phyloP scores from a whole-genome alignment of 2,888 invertebrate species.

The Lasioglossum zephyrum region DNA sequence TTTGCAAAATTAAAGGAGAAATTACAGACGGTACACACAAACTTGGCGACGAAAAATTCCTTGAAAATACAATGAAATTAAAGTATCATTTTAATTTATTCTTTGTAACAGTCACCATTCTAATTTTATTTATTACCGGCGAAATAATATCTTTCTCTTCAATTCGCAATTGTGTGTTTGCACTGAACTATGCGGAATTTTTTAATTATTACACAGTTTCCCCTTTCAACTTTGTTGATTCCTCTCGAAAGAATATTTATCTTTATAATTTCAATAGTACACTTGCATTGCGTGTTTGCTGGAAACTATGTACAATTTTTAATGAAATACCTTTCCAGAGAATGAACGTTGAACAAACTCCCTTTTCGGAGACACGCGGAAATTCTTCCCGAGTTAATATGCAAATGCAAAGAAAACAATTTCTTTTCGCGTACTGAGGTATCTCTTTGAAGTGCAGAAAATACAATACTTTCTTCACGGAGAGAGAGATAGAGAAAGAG shows the following conservation, averaged over 20 bases:
- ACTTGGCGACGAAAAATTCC: too few species aligned
- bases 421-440: not conserved
- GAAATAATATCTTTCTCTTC: not conserved
- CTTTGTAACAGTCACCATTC: not conserved
- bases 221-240: not conserved
- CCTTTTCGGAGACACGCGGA: not conserved
- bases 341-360: not conserved
- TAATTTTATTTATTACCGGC: not conserved
- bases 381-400: not conserved
- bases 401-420: not conserved
- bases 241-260: not conserved
- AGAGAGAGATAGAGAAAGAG: not conserved
- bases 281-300: not conserved
- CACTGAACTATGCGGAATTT: not conserved
- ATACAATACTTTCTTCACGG: not conserved
- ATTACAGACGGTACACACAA: not conserved
- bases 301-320: not conserved
- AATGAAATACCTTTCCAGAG: not conserved
- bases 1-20: not conserved
- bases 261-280: not conserved
- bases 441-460: not conserved
- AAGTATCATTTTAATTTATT: not conserved
- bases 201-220: not conserved
- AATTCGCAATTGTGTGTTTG: not conserved
- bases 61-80: not conserved